Evolutionary conservation across 2,888 invertebrate genomes (phyloP), one percentile per base, ranked within the genome.

Genomic region (Norana najaformis): DNA sequence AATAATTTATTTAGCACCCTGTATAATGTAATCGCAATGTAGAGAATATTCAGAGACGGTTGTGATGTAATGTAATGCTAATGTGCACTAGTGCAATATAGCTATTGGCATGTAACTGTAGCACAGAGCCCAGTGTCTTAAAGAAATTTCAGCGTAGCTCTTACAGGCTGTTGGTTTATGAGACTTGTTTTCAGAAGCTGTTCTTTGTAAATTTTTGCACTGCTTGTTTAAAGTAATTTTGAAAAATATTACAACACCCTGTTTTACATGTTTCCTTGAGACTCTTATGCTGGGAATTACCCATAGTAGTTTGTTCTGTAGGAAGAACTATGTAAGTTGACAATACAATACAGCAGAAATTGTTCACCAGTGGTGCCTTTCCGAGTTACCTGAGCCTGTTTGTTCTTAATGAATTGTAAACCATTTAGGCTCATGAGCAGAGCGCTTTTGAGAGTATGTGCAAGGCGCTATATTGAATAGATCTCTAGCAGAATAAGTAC

Each of bases 11-110:
- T 30, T 69, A 69, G 69, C 30, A 69, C 69, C 30, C 30, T n/a
- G 69, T 69, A n/a, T 69, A 69, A 69, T 69, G 69, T 69, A 69
- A 69, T 69, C n/a, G 69, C n/a, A 69, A n/a, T 69, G 69, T n/a
- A 69, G 1, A n/a, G 69, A n/a, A 69, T 69, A 69, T n/a, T 69
- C 69, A 69, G 69, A 69, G n/a, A 69, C 69, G n/a, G 69, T 69
- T 69, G 69, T 69, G n/a, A 69, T 69, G 69, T 69, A 69, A 69
- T 69, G 69, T n/a, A n/a, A 69, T 69, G 69, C 30, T 69, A n/a
- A n/a, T 69, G 69, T 69, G 69, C 47, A 47, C 47, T 47, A 23
- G 47, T 47, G 47, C 69, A 69, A 69, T 69, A 69, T 69, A 69
- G 30, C n/a, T 30, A n/a, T n/a, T 30, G 47, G 69, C 30, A n/a